Conservation (phyloP, 2,888 invertebrate species). For the Drosophila hamatofila region DNA sequence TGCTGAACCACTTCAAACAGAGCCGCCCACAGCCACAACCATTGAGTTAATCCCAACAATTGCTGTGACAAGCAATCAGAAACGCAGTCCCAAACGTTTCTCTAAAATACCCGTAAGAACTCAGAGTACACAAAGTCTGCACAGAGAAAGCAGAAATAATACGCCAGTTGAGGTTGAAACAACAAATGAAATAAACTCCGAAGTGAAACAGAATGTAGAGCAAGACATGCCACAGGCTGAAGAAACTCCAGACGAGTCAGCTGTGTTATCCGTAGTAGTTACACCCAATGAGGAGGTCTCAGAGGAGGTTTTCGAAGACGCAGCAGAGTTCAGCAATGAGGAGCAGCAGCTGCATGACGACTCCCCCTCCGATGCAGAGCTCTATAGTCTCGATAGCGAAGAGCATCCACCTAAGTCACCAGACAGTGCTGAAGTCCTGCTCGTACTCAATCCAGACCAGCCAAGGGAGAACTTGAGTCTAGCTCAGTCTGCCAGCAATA, state of each 20-base stretch:
- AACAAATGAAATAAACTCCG: background rate
- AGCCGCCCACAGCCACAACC: background rate
- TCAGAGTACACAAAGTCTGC: conserved; percentile 62
- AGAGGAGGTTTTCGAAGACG: conserved; percentile 75
- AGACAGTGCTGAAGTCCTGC: conserved; percentile 62
- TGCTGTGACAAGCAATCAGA: conserved; percentile 21
- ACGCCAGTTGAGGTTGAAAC: conserved; percentile 30
- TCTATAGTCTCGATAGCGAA: conserved; percentile 74
- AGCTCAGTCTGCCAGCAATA: conserved; percentile 61
- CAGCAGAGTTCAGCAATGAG: conserved; percentile 73
- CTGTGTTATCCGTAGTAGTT: background rate
- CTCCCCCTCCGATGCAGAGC: conserved; percentile 74
- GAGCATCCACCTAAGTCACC: conserved; percentile 55
- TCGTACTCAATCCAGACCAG: conserved; percentile 46
- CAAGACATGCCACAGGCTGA: background rate
- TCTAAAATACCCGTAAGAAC: conserved; percentile 82
- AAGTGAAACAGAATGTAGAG: background rate
- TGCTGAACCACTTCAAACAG: background rate
- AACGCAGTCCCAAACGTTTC: conserved; percentile 51
- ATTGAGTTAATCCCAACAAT: conserved; percentile 6
- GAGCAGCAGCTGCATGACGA: conserved; percentile 51
- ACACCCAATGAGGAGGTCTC: conserved; percentile 42
- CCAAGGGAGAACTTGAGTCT: conserved; percentile 27
- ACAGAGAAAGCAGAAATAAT: conserved; percentile 54
- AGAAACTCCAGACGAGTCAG: background rate